Base-by-base conservation (phyloP, 2,113 vertebrate genomes). In the Vulpes lagopus region DNA sequence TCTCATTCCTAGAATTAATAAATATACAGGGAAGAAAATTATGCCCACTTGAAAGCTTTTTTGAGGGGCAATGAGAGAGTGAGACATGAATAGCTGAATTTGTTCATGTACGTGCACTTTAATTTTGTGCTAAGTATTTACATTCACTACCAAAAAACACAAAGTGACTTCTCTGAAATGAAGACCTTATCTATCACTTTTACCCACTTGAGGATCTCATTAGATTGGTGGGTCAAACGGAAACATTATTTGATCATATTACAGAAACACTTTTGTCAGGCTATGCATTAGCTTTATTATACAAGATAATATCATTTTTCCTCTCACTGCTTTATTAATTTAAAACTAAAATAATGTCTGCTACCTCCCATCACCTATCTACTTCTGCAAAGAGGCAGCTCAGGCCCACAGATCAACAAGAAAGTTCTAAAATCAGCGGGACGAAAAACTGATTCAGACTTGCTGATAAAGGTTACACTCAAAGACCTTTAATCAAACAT, bases 221-320 rank as follows among this genome's bases (percentile, higher is more conserved):
- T 97, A 98, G 85, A 98, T 94, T 97, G 97, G 94, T 76, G 88
- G 93, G 78, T 94, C 96, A 96, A 93, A 96, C 62, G 91, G 96
- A 98, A 98, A 98, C 38, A 96, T 55, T 94, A 82, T 98, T 97
- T 98, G 97, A 97, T 98, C 92, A 30, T 73, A 97, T 93, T 98
- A 96, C 51, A 96, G 82, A 94, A 89, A 53, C 23, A 92, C 35
- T 89, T 98, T 97, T 32, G 0, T 95, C 80, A 98, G 92, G 17
- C 87, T 96, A 94, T 95, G 64, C 81, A 86, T 97, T 84, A 97
- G 85, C 16, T 49, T 79, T 95, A 67, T 38, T 91, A 97, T 22
- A 78, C 22, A 97, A 71, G 84, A 98, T 86, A 95, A 96, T 85
- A 94, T 80, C 0, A 80, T 96, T 96, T 98, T 91, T 73, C 19